Conservation (phyloP, 2,797 vertebrate genomes). For the Nannoperca obscura region DNA sequence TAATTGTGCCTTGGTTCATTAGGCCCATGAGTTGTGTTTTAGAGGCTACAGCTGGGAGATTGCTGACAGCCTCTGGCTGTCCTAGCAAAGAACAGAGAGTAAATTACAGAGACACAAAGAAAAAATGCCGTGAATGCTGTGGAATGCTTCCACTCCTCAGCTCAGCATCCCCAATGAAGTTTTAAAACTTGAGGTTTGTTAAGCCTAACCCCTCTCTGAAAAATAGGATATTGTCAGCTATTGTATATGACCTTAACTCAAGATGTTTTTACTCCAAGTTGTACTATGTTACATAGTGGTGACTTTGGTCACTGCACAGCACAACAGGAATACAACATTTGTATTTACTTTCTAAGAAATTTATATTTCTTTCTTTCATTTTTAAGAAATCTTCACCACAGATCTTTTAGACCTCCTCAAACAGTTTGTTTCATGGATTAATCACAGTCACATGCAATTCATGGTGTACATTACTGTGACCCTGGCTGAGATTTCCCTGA, state of each 20-base stretch:
- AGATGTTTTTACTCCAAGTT: neutral
- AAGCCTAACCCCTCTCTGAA: neutral
- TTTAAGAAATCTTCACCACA: neutral
- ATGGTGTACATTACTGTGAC: neutral
- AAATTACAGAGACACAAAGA: slow-evolving; percentile 70
- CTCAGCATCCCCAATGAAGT: slow-evolving; percentile 47
- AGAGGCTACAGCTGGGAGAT: slow-evolving; percentile 80
- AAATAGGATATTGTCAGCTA: neutral
- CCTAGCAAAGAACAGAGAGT: slow-evolving; percentile 63
- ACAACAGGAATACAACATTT: neutral
- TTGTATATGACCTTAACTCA: neutral
- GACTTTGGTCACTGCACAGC: neutral
- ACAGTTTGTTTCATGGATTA: neutral
- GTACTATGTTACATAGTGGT: neutral
- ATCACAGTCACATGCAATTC: neutral
- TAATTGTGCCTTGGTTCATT: slow-evolving; percentile 83
- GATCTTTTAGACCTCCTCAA: neutral
- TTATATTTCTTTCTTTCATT: neutral
- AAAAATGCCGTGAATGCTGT: slow-evolving; percentile 19
- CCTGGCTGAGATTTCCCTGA: slow-evolving; percentile 3
- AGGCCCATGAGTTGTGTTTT: slow-evolving; percentile 78
- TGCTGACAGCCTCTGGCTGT: slow-evolving; percentile 79
- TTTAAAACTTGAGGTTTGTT: slow-evolving; percentile 11
- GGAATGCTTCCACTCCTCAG: slow-evolving; percentile 60
- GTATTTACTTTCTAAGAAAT: neutral